Evolutionary conservation across 2,888 invertebrate genomes (phyloP).

Genomic region (Ectemnius cavifrons): DNA sequence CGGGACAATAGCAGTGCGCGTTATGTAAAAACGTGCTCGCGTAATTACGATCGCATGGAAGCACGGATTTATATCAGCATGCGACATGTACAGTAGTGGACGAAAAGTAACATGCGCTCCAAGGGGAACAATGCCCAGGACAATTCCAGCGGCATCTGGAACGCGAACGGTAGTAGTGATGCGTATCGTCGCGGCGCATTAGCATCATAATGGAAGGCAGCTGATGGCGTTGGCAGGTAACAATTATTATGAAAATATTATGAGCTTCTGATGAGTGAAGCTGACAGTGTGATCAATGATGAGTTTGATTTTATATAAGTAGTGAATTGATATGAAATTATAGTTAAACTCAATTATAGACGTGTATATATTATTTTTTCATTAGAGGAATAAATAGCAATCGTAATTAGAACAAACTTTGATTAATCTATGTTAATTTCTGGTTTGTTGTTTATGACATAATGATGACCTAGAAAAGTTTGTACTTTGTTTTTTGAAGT

Average conservation of each 20-base stretch:
- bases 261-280: slow-evolving; percentile 40
- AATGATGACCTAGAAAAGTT: too few species aligned
- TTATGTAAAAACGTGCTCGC: not conserved
- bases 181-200: slow-evolving; percentile 50
- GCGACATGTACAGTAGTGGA: not conserved
- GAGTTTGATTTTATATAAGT: too few species aligned
- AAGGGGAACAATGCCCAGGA: not conserved
- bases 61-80: too few species aligned
- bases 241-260: slow-evolving; percentile 55
- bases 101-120: not conserved
- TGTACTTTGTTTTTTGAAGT: too few species aligned
- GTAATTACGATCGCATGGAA: too few species aligned
- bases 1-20: not conserved
- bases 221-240: slow-evolving; percentile 22
- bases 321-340: too few species aligned
- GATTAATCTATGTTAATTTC: slow-evolving; percentile 1
- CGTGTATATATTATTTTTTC: not conserved
- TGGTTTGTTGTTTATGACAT: too few species aligned
- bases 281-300: too few species aligned
- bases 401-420: slow-evolving; percentile 30
- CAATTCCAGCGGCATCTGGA: slow-evolving; percentile 4
- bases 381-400: too few species aligned
- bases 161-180: slow-evolving; percentile 38
- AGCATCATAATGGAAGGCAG: slow-evolving; percentile 56
- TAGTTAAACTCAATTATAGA: not conserved